Base-by-base conservation (phyloP, 2,113 vertebrate genomes). In the Psephotus haematonotus region DNA sequence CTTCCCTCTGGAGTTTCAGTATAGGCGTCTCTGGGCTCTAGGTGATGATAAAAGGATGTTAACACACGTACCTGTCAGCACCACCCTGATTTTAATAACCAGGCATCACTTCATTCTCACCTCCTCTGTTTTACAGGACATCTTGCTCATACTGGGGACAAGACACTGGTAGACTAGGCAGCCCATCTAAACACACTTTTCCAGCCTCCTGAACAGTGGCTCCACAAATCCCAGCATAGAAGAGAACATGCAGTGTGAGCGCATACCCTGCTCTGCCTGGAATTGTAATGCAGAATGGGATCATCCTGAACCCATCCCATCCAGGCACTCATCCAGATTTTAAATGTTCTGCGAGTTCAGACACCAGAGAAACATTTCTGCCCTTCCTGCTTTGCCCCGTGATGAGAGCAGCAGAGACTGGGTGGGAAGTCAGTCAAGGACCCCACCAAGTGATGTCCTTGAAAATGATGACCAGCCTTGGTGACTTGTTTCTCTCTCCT, bases 261-360 rank as follows among this genome's bases (percentile, higher is more conserved):
- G 0, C 65, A 65, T 92, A 88, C 25, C 5, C 84, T 90, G 81
- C 81, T 83, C 86, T 87, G 88, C 86, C 83, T 91, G 88, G 37
- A 91, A 69, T 63, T 4, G 1, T 93, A 46, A 92, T 59, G 31
- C 59, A 89, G 84, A 93, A 94, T 93, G 92, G 92, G 86, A 95
- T 95, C 94, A 95, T 95, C 86, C 78, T 2, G 37, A 93, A 83
- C 91, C 69, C 77, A 89, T 86, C 93, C 92, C 92, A 87, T 79
- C 70, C 31, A 93, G 88, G 93, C 84, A 63, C 11, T 62, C n/a
- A 70, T 74, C 86, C 93, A 97, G 87, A 53, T 71, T 74, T 82
- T 35, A 93, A 69, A 94, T 35, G 63, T 88, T 94, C 77, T 85
- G 63, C 0, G 22, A 96, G 86, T 91, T 89, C 96, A 91, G 78